Evolutionary conservation across 1,140 invertebrate genomes (phyloP).

Genomic region (Chlorops oryzae): DNA sequence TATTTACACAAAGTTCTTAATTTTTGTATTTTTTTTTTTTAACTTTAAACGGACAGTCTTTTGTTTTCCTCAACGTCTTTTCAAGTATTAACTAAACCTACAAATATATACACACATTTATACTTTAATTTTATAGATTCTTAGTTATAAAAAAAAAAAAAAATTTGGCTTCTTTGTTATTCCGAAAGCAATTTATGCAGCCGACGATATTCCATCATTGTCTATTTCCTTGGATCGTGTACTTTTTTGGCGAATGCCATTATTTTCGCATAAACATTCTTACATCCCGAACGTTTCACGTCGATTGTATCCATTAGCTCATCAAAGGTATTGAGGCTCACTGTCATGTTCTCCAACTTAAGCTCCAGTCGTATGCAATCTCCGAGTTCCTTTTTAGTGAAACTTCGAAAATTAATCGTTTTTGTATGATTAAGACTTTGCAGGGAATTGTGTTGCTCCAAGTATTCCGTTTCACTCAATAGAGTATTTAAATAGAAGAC

Average conservation of each 20-base stretch:
- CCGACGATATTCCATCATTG: neutral
- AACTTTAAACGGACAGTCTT: neutral
- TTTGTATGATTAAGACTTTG: constrained; percentile 29
- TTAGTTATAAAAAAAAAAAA: neutral
- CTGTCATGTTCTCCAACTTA: constrained; percentile 7
- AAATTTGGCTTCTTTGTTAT: too few relatives aligned
- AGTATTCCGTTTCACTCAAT: constrained; percentile 21
- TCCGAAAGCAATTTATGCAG: neutral
- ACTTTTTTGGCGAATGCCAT: constrained; percentile 4
- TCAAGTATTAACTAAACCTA: neutral
- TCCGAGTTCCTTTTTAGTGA: constrained; percentile 20
- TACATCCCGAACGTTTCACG: constrained; percentile 23
- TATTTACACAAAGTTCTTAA: neutral
- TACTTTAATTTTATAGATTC: neutral
- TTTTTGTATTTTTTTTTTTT: neutral
- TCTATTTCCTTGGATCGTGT: neutral
- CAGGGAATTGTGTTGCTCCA: constrained; percentile 28
- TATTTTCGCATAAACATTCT: constrained; percentile 17
- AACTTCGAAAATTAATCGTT: constrained; percentile 24
- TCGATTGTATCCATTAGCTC: constrained; percentile 19
- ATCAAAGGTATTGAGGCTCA: constrained; percentile 11
- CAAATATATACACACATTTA: neutral
- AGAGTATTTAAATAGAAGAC: constrained; percentile 24
- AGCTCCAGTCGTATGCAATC: constrained; percentile 31
- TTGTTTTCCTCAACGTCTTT: neutral